Evolutionary conservation across 2,113 vertebrate species (phyloP).

Genomic region (Zeus faber): DNA sequence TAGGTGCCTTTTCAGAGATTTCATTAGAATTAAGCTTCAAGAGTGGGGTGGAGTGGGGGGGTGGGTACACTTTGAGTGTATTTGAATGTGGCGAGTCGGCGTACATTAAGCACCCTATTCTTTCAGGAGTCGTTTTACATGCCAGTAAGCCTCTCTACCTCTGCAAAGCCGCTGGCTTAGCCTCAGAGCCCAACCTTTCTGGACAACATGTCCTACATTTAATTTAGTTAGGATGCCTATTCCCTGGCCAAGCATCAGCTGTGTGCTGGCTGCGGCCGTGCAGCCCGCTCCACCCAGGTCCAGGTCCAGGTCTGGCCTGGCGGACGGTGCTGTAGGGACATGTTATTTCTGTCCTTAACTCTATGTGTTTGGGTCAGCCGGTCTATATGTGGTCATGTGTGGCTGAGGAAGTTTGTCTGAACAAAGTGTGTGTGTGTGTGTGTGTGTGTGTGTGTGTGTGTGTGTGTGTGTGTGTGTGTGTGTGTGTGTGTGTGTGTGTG

Average conservation of each 20-base stretch:
- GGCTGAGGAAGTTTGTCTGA: neutral
- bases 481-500: neutral
- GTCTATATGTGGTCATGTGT: neutral
- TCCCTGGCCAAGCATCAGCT: neutral
- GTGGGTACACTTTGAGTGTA: too few relatives aligned
- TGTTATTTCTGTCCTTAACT: conserved; percentile 4
- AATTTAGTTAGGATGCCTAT: neutral
- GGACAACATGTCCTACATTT: neutral
- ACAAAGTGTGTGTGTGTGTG: neutral
- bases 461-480: neutral
- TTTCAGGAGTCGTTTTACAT: neutral
- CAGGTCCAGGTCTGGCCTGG: neutral
- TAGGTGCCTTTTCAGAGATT: too few relatives aligned
- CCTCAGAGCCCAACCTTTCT: neutral
- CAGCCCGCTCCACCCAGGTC: neutral
- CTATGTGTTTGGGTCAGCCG: neutral
- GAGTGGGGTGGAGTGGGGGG: too few relatives aligned
- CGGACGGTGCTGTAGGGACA: neutral
- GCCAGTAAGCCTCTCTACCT: neutral
- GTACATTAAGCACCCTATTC: neutral
- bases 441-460: neutral
- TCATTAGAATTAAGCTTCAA: too few relatives aligned
- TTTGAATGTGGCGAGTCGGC: neutral
- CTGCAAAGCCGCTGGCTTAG: neutral
- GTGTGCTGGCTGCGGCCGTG: neutral